Conservation (phyloP, 2,797 vertebrate species). For the Artibeus jamaicensis region DNA sequence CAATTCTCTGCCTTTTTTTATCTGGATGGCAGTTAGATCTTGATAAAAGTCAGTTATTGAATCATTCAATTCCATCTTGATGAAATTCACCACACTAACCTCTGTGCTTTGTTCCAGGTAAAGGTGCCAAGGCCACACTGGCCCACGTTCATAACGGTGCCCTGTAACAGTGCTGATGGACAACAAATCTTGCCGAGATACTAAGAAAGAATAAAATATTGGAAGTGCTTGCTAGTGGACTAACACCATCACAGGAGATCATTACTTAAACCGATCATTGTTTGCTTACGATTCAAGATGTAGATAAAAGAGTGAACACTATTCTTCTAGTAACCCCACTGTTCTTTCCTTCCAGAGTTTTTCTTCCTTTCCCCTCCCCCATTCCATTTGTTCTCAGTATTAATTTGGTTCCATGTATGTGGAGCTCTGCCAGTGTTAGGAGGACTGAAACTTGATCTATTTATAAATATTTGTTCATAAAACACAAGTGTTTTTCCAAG, state of each 20-base stretch:
- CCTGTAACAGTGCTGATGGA: background rate
- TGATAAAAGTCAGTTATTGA: background rate
- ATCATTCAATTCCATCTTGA: no score
- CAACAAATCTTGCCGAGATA: background rate
- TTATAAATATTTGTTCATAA: conserved; percentile 35
- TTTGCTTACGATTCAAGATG: background rate
- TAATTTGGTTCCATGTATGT: background rate
- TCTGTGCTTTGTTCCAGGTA: background rate
- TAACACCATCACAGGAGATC: background rate
- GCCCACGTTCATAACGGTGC: background rate
- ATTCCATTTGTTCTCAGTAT: conserved; percentile 28
- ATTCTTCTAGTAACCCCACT: background rate
- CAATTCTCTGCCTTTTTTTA: background rate
- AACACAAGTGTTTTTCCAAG: background rate
- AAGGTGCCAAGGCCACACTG: background rate
- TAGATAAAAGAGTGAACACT: background rate
- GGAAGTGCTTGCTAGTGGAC: background rate
- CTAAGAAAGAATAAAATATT: conserved; percentile 28
- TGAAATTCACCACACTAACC: background rate
- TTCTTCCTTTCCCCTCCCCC: background rate
- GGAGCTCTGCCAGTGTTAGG: background rate
- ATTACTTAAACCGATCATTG: background rate
- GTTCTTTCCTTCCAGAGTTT: background rate
- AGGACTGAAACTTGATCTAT: background rate
- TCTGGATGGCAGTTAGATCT: background rate